Conservation (phyloP, 2,797 vertebrate genomes). For the Pipistrellus nathusii region DNA sequence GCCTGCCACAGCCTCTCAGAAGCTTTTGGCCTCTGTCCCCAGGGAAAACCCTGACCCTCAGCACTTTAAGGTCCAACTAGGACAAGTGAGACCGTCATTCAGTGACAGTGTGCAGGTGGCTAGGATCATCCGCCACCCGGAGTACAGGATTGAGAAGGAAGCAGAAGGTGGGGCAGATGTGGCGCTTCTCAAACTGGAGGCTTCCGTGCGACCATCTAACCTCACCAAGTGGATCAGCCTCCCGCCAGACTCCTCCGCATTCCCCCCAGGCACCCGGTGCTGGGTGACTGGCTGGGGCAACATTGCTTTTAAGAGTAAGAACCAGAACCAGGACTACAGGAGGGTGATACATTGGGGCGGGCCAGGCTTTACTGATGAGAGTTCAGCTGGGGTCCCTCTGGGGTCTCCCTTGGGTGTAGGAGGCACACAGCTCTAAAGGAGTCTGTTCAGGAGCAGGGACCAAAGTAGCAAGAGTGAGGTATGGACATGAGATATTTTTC, state of each 20-base stretch:
- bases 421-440: not conserved
- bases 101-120: constrained; percentile 52
- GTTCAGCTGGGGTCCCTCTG: not conserved
- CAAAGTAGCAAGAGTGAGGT: not conserved
- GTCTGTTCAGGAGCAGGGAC: no score
- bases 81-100: not conserved
- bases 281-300: constrained; percentile 92
- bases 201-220: constrained; percentile 60
- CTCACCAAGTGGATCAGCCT: constrained; percentile 86
- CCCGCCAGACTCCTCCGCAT: constrained; percentile 83
- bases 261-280: constrained; percentile 87
- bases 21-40: not conserved
- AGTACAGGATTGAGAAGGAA: constrained; percentile 71
- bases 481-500: no score
- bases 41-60: rapidly evolving
- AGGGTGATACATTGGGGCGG: rapidly evolving
- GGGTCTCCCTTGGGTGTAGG: no score
- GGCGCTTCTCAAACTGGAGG: constrained; percentile 88
- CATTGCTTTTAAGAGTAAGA: not conserved
- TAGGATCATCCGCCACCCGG: constrained; percentile 87
- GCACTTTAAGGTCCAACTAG: not conserved
- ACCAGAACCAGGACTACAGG: not conserved
- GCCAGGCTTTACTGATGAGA: not conserved
- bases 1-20: not conserved
- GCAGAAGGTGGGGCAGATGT: constrained; percentile 85